Percentiles rank a stretch among this genome's conserved stretches.
These are phyloP conservation scores for Napeogenes inachia DNA, from an alignment of 2,888 invertebrate species.

Conservation along the genomic window DNA sequence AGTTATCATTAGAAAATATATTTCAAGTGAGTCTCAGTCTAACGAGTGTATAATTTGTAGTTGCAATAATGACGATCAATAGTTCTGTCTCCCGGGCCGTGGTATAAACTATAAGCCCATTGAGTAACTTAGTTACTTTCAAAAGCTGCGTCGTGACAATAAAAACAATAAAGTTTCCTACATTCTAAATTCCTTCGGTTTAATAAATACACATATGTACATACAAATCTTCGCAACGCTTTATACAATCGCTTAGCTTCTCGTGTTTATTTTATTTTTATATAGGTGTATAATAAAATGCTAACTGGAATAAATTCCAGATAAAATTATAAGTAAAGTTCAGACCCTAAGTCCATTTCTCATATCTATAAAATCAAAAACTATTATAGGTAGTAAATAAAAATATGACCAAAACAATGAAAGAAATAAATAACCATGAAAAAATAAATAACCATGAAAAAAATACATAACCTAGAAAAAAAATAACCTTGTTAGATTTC, in stretches of 20 bases:
- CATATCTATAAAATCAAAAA: too few species aligned
- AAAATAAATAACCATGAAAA: too few species aligned
- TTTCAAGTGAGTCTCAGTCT: background rate
- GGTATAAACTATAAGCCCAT: slow-evolving; percentile 12
- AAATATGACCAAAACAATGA: too few species aligned
- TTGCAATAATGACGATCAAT: background rate
- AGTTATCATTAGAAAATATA: background rate
- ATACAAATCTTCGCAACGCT: background rate
- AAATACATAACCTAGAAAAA: too few species aligned
- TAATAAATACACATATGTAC: background rate
- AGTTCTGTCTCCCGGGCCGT: background rate
- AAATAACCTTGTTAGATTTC: too few species aligned
- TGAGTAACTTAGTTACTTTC: slow-evolving; percentile 17
- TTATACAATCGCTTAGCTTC: background rate
- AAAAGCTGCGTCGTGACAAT: slow-evolving; percentile 9
- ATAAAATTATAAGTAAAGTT: too few species aligned
- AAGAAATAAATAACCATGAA: too few species aligned
- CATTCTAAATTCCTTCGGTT: slow-evolving; percentile 2
- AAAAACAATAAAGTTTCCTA: slow-evolving; percentile 3
- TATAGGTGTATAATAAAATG: too few species aligned
- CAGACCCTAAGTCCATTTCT: too few species aligned
- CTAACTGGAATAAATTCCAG: too few species aligned
- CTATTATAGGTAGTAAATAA: too few species aligned
- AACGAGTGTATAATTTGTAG: background rate
- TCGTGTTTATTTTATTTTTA: too few species aligned